phyloP scores from a whole-genome alignment of 2,888 invertebrate genomes.

The Agrilus mali region DNA sequence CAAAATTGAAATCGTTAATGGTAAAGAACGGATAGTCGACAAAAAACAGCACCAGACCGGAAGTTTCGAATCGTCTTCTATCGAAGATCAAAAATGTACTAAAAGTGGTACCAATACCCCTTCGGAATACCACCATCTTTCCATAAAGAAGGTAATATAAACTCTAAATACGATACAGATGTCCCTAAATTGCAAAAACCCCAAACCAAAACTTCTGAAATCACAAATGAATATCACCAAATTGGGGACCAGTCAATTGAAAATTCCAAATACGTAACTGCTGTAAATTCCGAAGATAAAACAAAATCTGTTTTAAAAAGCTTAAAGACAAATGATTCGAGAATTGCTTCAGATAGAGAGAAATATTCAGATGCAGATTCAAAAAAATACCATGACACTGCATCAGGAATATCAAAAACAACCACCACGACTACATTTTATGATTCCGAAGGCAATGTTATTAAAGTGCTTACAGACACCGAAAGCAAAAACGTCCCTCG shows the following conservation, averaged over 20 bases:
- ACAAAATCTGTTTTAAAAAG: conserved; percentile 3
- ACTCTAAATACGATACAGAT: conserved; percentile 43
- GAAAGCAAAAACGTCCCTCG: conserved; percentile 13
- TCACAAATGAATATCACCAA: conserved; percentile 31
- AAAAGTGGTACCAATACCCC: conserved; percentile 45
- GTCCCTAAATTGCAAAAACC: conserved; percentile 36
- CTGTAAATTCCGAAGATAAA: conserved; percentile 17
- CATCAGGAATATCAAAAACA: conserved; percentile 15
- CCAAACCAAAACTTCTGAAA: conserved; percentile 35
- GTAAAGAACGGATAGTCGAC: conserved; percentile 48
- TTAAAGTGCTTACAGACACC: conserved; percentile 26
- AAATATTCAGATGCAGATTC: conserved; percentile 18
- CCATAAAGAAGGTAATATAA: conserved; percentile 41
- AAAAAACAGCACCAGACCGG: conserved; percentile 47
- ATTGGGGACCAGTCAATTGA: conserved; percentile 27
- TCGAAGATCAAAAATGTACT: conserved; percentile 41
- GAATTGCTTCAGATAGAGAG: no score
- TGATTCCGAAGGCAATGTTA: conserved; percentile 29
- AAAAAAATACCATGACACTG: conserved; percentile 17
- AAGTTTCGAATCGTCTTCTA: conserved; percentile 27
- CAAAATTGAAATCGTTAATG: conserved; percentile 47
- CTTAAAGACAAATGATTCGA: conserved; percentile 18
- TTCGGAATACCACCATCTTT: conserved; percentile 41
- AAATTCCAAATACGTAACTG: conserved; percentile 10
- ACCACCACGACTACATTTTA: conserved; percentile 31